Evolutionary conservation across 1,140 invertebrate genomes (phyloP), one percentile per base, ranked within the genome.

Genomic region (Saxidomus purpurata): DNA sequence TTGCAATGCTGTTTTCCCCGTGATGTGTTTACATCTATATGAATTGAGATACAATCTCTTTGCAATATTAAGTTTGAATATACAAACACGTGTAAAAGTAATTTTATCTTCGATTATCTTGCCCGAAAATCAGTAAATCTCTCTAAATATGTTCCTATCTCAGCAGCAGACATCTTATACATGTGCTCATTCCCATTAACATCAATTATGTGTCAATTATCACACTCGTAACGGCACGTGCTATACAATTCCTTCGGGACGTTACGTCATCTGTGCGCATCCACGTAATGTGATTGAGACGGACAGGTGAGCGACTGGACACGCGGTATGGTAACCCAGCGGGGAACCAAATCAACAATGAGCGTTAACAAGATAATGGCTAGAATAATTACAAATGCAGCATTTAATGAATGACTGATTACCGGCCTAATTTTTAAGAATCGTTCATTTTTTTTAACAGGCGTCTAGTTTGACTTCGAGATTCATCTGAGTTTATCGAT

Each of bases 151-250:
- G 34, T 9, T 74, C 40, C 43, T 77, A 88, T 80, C 76, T 69
- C 43, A 34, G 67, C 22, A 25, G 40, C 47, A 71, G 67, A 71
- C 34, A 40, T 19, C 34, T 71, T 38, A 38, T 87, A 76, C 85
- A 76, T 79, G 34, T 63, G 85, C 22, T 52, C 9, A n/a, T n/a
- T 28, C 36, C 77, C 85, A 87, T 87, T 87, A 87, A 67, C 85
- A 79, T 87, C 69, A 87, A 87, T 87, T 87, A 87, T 79, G 85
- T 76, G 85, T 87, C 74, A 87, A 87, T 87, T 63, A 87, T 87
- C 85, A 28, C 55, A 55, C 71, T 36, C 74, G 85, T 61, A 87
- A 87, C 85, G 85, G 85, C 85, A 55, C 85, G 85, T 87, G 85
- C 74, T 0, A 6, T 55, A 38, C 19, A 43, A 77, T 22, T 87